Evolutionary conservation across 2,113 vertebrate genomes (phyloP), one percentile per base, ranked within the genome.

Genomic region (Sprattus sprattus): DNA sequence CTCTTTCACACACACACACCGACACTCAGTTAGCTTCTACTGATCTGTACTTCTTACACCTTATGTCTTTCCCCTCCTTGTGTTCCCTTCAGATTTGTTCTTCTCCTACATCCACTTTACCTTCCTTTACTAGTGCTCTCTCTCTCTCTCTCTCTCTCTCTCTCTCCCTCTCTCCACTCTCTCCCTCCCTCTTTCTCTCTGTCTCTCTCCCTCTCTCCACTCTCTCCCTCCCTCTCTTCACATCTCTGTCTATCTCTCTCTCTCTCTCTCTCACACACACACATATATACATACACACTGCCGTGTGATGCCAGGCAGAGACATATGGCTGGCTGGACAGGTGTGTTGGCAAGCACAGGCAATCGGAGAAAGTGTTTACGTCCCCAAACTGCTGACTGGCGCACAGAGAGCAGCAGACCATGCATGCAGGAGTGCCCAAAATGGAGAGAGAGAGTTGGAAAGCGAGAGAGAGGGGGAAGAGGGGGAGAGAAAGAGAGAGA

Each of bases 291-390:
- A 8, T 47, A 11, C 10, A 49, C 22, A 8, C 60, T 64, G 60
- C 15, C 47, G 25, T 64, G 28, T 20, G 10, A 49, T 87, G 88
- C 88, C 88, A 87, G 49, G 75, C 45, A 85, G 84, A 46, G 86
- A 81, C 89, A 86, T 92, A 88, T 89, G 91, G 88, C 81, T 88
- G 85, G 82, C 84, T 87, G 80, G 91, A 93, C 92, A 90, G 93
- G 92, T 94, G 91, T 91, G 90, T 90, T 91, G 85, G 92, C 89
- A 89, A 82, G 88, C 86, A 81, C 87, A 92, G 89, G 90, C 91
- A 91, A 91, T 86, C 85, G 83, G 88, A 93, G 89, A 90, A 93
- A 93, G 89, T 92, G 91, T 92, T 93, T 89, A 90, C 80, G 20
- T 89, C 90, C 81, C 85, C 86, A 89, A 91, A 91, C 89, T 92